Conservation (phyloP, 1,140 invertebrate genomes). For the Chelonus insularis region DNA sequence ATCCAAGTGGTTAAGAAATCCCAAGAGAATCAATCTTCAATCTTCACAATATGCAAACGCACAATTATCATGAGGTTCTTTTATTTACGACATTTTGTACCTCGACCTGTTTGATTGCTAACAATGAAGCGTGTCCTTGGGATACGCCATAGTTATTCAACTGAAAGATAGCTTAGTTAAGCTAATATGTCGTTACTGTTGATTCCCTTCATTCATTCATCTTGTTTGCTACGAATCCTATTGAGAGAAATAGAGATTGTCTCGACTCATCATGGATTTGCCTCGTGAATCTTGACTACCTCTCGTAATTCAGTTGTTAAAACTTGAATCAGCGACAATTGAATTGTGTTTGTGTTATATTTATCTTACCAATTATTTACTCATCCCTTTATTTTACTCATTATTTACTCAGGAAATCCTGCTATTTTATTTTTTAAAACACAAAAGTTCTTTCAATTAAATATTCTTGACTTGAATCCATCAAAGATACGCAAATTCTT, state of each 20-base stretch:
- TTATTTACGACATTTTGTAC: constrained; percentile 20
- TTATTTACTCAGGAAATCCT: too few species aligned
- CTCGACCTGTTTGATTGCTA: not conserved
- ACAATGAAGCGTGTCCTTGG: constrained; percentile 25
- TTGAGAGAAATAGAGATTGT: not conserved
- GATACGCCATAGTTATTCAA: constrained; percentile 8
- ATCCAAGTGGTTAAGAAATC: not conserved
- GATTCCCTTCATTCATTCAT: constrained; percentile 6
- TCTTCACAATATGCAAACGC: constrained; percentile 22
- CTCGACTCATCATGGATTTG: constrained; percentile 15
- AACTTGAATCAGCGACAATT: constrained; percentile 1
- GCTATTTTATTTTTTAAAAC: too few species aligned
- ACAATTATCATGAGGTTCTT: constrained; percentile 21
- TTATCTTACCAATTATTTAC: too few species aligned
- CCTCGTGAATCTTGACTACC: constrained; percentile 17
- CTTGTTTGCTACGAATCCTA: constrained; percentile 22
- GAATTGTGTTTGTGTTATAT: constrained; percentile 12
- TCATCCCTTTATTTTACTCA: too few species aligned
- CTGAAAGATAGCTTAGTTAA: constrained; percentile 9
- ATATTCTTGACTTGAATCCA: too few species aligned
- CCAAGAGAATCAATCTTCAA: not conserved
- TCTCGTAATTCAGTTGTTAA: constrained; percentile 15
- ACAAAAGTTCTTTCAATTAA: too few species aligned
- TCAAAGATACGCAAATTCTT: too few species aligned
- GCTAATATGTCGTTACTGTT: constrained; percentile 17